Evolutionary conservation across 2,113 vertebrate genomes (phyloP).

Genomic region (Protobothrops flavoviridis): DNA sequence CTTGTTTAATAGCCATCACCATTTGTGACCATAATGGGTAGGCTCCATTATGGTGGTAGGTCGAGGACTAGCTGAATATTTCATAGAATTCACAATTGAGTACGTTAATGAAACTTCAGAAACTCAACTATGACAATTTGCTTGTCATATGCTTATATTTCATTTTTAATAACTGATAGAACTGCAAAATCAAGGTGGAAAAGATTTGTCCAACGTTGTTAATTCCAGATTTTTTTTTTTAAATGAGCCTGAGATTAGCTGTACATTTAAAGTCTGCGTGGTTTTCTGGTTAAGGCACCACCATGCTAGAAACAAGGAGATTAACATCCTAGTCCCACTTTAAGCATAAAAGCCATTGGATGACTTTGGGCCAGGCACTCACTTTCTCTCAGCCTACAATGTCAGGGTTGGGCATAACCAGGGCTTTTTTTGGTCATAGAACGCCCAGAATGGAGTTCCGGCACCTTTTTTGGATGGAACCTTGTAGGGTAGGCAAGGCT

Average conservation of each 20-base stretch:
- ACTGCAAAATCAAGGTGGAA: neutral
- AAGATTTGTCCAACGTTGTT: neutral
- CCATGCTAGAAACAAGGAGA: neutral
- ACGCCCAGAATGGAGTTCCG: too few relatives aligned
- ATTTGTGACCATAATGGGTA: neutral
- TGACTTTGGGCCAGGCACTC: neutral
- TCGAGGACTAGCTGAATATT: neutral
- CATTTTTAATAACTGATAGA: neutral
- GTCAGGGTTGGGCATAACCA: neutral
- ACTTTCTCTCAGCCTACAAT: neutral
- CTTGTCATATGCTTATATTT: neutral
- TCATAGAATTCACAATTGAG: neutral
- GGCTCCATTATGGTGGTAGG: neutral
- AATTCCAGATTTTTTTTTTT: neutral
- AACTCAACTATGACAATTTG: neutral
- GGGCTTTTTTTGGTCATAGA: too few relatives aligned
- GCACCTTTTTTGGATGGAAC: too few relatives aligned
- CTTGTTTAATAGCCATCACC: neutral
- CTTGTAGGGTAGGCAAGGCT: too few relatives aligned
- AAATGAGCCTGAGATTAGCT: neutral
- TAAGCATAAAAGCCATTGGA: neutral
- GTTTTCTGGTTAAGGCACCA: neutral
- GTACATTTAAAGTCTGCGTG: neutral
- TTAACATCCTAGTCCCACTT: neutral
- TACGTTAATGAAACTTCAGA: neutral